These are phyloP conservation scores for Mormoops blainvillei DNA, from an alignment of 2,113 vertebrate species.

Conservation along the genomic window DNA sequence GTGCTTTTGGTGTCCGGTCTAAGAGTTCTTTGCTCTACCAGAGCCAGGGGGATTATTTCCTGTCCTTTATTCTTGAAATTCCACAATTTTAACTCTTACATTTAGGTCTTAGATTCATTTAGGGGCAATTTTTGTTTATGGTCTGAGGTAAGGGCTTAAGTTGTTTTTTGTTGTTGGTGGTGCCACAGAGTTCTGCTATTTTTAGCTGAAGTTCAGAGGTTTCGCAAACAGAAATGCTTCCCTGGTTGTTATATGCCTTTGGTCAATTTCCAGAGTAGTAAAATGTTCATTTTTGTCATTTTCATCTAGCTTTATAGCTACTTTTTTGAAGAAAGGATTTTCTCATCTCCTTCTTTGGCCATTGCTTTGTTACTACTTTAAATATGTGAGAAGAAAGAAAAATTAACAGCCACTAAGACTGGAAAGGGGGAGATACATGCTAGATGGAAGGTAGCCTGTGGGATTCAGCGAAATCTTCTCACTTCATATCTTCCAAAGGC, in stretches of 20 bases:
- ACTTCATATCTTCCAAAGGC: not conserved
- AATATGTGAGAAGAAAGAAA: not conserved
- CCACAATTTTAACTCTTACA: not conserved
- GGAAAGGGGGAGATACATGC: not conserved
- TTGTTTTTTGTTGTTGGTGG: not conserved
- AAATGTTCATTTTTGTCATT: not conserved
- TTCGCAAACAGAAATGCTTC: not conserved
- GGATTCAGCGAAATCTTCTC: not conserved
- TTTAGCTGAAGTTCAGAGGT: not conserved
- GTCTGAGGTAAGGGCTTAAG: not conserved
- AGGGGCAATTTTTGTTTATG: not conserved
- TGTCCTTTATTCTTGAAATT: not conserved
- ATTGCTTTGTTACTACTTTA: not conserved
- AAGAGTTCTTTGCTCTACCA: not conserved
- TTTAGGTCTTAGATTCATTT: not conserved
- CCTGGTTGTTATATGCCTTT: not conserved
- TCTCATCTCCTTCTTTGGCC: not conserved
- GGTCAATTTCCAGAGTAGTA: not conserved
- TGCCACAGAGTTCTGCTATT: not conserved
- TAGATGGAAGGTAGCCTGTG: not conserved
- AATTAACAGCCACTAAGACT: not conserved
- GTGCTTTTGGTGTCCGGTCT: not conserved
- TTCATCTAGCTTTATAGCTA: not conserved
- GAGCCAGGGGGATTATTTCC: not conserved
- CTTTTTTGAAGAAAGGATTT: not conserved